A percentile compares a stretch with the other conserved stretches of the same genome.
phyloP scores from a whole-genome alignment of 2,888 invertebrate species.

The Agelastica alni region DNA sequence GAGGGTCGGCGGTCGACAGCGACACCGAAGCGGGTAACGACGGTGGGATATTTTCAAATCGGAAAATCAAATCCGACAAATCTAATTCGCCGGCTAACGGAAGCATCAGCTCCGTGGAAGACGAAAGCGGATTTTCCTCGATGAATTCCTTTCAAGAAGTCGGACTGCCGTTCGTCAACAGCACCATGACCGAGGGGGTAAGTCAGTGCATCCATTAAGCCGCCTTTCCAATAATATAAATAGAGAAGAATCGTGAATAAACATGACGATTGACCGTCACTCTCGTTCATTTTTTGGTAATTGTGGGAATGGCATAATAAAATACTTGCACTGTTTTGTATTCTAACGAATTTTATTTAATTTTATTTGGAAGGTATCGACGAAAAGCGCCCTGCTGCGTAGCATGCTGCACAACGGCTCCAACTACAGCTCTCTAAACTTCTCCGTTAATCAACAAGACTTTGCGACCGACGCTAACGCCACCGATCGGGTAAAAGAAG shows the following conservation, averaged over 20 bases:
- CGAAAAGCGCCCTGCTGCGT: conserved; percentile 46
- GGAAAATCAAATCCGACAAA: conserved; percentile 37
- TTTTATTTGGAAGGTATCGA: conserved; percentile 39
- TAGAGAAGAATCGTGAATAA: too few relatives aligned
- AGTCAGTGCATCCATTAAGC: too few relatives aligned
- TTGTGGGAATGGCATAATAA: too few relatives aligned
- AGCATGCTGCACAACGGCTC: conserved; percentile 48
- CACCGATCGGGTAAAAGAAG: conserved; percentile 2
- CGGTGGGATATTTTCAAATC: conserved; percentile 5
- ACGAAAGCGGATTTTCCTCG: conserved; percentile 85
- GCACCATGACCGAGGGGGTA: conserved; percentile 42
- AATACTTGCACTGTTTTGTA: too few relatives aligned
- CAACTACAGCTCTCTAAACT: conserved; percentile 31
- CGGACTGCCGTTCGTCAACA: conserved; percentile 65
- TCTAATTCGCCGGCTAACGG: conserved; percentile 42
- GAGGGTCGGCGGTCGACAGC: conserved; percentile 43
- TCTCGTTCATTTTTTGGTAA: too few relatives aligned
- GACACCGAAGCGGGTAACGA: conserved; percentile 36
- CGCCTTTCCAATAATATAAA: too few relatives aligned
- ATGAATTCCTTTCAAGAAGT: conserved; percentile 85
- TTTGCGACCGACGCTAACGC: conserved; percentile 14
- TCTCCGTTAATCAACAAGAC: conserved; percentile 21
- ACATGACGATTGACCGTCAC: too few relatives aligned
- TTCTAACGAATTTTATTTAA: too few relatives aligned
- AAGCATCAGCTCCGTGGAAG: conserved; percentile 62